Base-by-base conservation (phyloP, 1,140 invertebrate species). In the Ips nitidus region DNA sequence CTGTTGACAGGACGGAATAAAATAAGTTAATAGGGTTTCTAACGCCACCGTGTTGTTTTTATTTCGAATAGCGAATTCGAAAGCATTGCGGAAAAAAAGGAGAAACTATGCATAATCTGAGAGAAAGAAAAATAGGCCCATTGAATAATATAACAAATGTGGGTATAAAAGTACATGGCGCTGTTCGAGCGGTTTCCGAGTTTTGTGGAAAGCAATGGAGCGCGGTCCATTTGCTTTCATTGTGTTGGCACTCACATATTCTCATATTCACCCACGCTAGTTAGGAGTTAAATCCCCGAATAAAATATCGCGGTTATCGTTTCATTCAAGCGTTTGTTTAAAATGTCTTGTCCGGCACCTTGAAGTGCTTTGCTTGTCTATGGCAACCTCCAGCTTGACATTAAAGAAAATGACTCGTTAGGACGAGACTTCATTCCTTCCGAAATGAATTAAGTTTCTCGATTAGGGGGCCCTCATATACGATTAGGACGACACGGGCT, bases 401-500 rank as follows among this genome's bases (percentile, higher is more conserved):
- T 8, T 8, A 50, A 22, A 50, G 45, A 50, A 50, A 8, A 22
- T 6, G 45, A 50, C 7, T 50, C 70, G 59, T 65, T 71, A 63
- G 36, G 65, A 56, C 37, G 66, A 71, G 66, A 68, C 65, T 65
- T 52, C 58, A 73, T 67, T 75, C 70, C 72, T 73, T 75, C 68
- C 70, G 69, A 76, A 77, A 77, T 77, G 76, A 77, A 77, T 77
- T 77, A 77, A 77, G 76, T 77, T 77, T 77, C 72, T 70, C 76
- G 75, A 77, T 76, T 77, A 77, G 22, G 22, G 71, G 72, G 66
- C 75, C 75, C 74, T 68, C 70, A 74, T 75, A 72, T 73, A 71
- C 68, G 71, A 69, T 75, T 71, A 73, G 71, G 59, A 37, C 66
- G 71, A 72, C 73, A 68, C 68, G 73, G 65, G 71, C 47, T 38